Percentiles rank a stretch among this genome's conserved stretches.
These are phyloP conservation scores for Taenaris catops DNA, from an alignment of 2,888 invertebrate genomes.

Conservation along the genomic window DNA sequence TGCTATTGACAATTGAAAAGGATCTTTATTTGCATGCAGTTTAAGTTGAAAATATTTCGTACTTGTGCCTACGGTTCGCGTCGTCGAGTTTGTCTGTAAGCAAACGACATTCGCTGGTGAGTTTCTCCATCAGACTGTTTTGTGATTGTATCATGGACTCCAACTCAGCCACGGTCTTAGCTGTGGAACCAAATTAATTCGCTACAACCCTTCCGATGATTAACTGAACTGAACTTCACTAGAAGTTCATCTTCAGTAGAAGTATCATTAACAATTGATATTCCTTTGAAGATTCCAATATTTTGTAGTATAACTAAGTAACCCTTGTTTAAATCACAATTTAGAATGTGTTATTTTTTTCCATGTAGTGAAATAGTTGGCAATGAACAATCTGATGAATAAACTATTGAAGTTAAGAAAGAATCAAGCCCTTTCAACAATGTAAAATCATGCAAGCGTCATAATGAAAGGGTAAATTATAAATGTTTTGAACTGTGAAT, in stretches of 20 bases:
- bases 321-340: too few species aligned
- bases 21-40: conserved; percentile 47
- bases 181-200: conserved; percentile 81
- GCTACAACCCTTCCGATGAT: conserved; percentile 8
- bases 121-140: conserved; percentile 95
- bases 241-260: too few species aligned
- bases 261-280: too few species aligned
- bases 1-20: conserved; percentile 18
- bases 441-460: conserved; percentile 61
- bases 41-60: conserved; percentile 70
- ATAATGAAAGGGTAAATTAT: conserved; percentile 78
- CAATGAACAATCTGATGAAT: conserved; percentile 82
- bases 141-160: conserved; percentile 94
- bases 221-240: neutral
- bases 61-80: conserved; percentile 93
- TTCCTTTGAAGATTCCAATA: too few species aligned
- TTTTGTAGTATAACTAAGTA: too few species aligned
- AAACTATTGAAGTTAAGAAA: conserved; percentile 81
- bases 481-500: conserved; percentile 65
- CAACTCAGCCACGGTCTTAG: conserved; percentile 93
- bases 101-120: conserved; percentile 92
- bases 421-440: conserved; percentile 63
- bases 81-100: conserved; percentile 95
- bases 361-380: conserved; percentile 8
- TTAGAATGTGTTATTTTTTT: neutral